These are phyloP conservation scores for Stichodactyla helianthus DNA, from an alignment of 64 coral and sea anemone genomes.

Conservation along the genomic window DNA sequence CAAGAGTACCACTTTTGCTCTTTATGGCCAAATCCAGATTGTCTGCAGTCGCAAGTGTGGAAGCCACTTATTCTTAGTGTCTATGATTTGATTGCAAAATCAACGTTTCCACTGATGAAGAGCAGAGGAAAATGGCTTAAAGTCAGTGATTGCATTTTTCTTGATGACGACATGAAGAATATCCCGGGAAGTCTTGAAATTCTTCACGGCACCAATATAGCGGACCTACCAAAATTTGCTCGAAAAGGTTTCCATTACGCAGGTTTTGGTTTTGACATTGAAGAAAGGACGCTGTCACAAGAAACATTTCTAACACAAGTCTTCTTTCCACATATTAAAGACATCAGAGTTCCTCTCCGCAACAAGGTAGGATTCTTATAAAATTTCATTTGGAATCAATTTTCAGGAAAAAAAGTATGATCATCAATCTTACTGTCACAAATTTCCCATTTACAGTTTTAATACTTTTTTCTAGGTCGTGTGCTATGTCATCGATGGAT, in stretches of 20 bases:
- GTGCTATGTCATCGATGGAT: slow-evolving; percentile 49
- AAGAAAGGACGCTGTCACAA: slow-evolving; percentile 62
- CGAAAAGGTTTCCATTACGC: neutral
- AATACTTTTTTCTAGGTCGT: slow-evolving; percentile 14
- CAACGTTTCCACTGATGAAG: slow-evolving; percentile 29
- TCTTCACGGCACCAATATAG: neutral
- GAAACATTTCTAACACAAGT: slow-evolving; percentile 61
- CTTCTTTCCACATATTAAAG: slow-evolving; percentile 54
- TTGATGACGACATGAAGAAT: slow-evolving; percentile 33
- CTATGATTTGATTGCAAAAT: slow-evolving; percentile 40
- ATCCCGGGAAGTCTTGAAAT: slow-evolving; percentile 28
- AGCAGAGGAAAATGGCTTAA: slow-evolving; percentile 45
- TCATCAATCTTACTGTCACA: no score
- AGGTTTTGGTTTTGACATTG: neutral
- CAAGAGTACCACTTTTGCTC: slow-evolving; percentile 29
- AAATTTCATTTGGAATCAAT: no score
- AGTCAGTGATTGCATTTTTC: slow-evolving; percentile 40
- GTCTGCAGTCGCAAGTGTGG: slow-evolving; percentile 45
- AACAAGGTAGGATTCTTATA: neutral
- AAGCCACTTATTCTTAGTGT: slow-evolving; percentile 46
- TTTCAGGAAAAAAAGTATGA: no score
- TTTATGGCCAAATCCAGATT: slow-evolving; percentile 60
- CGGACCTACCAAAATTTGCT: slow-evolving; percentile 42
- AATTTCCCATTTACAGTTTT: no score
- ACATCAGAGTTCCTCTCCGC: neutral